Evolutionary conservation across 2,797 vertebrate genomes (phyloP).

Genomic region (Petrocephalus schoutedeni): DNA sequence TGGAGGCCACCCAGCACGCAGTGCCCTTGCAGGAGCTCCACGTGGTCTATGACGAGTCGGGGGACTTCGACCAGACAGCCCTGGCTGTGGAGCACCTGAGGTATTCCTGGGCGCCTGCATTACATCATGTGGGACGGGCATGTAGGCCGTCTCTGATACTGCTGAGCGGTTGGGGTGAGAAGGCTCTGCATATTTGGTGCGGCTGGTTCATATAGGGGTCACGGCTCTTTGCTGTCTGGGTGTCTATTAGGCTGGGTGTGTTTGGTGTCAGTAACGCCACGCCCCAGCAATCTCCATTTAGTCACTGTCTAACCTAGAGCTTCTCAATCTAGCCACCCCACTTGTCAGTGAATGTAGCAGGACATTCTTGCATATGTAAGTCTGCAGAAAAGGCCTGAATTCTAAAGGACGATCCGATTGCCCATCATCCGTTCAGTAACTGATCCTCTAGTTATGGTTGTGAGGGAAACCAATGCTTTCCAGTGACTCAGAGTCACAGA

Average conservation of each 20-base stretch:
- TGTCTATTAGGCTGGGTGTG: not conserved
- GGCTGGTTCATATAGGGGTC: not conserved
- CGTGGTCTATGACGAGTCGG: conserved; percentile 78
- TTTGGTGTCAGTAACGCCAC: not conserved
- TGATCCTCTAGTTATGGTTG: no score
- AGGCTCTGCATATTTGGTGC: not conserved
- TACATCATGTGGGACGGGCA: not conserved
- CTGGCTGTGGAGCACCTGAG: conserved; percentile 87
- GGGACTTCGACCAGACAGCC: conserved; percentile 81
- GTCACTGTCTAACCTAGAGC: not conserved
- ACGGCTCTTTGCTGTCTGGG: not conserved
- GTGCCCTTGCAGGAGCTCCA: conserved; percentile 78
- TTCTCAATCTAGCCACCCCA: not conserved
- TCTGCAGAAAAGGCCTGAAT: not conserved
- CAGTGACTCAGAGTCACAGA: not conserved
- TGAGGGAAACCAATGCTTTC: not conserved
- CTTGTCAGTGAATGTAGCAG: not conserved
- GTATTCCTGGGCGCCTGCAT: conserved; percentile 46
- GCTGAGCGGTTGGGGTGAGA: not conserved
- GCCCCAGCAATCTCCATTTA: not conserved
- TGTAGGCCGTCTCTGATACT: not conserved
- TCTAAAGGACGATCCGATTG: not conserved
- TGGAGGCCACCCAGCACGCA: conserved; percentile 71
- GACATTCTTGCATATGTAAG: not conserved
- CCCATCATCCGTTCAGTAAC: not conserved